Conservation (phyloP, 2,113 vertebrate genomes). For the Plotosus lineatus region DNA sequence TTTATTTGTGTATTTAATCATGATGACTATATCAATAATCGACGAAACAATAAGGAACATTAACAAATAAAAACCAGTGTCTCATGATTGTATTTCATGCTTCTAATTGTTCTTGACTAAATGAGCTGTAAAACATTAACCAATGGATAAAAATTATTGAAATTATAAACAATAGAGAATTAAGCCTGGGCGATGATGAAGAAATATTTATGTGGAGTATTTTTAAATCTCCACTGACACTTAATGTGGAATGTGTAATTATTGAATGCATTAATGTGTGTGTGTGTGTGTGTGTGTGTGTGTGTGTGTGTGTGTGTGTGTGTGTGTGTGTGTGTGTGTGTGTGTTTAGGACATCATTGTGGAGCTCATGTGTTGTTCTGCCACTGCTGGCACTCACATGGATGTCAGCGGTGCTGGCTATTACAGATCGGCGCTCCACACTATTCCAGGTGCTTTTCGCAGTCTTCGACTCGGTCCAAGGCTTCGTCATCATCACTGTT, state of each 20-base stretch:
- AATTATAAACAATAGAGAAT: neutral
- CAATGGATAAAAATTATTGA: neutral
- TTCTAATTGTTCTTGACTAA: neutral
- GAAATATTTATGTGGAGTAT: neutral
- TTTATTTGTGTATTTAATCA: neutral
- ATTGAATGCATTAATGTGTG: no score
- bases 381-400: slow-evolving; percentile 97
- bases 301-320: slow-evolving; percentile 52
- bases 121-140: neutral
- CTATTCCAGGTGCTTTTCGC: slow-evolving; percentile 95
- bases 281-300: slow-evolving; percentile 56
- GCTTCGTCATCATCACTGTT: slow-evolving; percentile 95
- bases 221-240: neutral
- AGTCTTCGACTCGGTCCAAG: slow-evolving; percentile 94
- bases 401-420: slow-evolving; percentile 98
- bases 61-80: neutral
- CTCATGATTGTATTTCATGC: neutral
- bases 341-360: slow-evolving; percentile 80
- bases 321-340: slow-evolving; percentile 55
- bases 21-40: neutral
- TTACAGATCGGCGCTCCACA: slow-evolving; percentile 94
- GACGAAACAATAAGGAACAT: neutral
- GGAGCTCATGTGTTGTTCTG: slow-evolving; percentile 90
- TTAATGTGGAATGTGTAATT: neutral
- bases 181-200: neutral